Evolutionary conservation across 2,888 invertebrate species (phyloP).

Genomic region (Stegophylla sp.): DNA sequence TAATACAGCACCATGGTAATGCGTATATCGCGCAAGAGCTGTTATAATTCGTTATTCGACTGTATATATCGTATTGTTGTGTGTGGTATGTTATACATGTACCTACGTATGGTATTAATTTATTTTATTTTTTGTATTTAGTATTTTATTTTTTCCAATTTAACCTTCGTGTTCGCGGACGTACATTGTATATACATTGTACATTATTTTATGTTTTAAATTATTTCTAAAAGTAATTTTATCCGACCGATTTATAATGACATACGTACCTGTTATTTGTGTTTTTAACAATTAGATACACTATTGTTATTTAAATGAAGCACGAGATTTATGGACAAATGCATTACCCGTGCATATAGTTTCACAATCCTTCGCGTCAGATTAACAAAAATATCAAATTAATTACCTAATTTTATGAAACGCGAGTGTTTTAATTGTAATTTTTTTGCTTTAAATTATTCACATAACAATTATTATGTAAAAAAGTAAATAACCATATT

Average conservation of each 20-base stretch:
- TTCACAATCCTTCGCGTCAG: not conserved
- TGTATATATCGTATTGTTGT: no score
- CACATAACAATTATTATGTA: conserved; percentile 12
- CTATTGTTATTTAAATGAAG: not conserved
- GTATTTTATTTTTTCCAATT: not conserved
- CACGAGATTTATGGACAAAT: not conserved
- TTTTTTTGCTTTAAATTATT: not conserved
- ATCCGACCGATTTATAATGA: not conserved
- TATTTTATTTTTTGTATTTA: not conserved
- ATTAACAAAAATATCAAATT: not conserved
- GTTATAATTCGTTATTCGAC: no score
- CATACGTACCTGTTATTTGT: no score
- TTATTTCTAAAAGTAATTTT: not conserved
- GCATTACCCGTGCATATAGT: not conserved
- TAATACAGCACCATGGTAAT: no score
- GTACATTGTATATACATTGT: no score
- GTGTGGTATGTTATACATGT: no score
- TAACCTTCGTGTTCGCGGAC: no score
- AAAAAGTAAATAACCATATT: not conserved
- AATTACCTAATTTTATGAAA: conserved; percentile 11
- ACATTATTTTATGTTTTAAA: no score
- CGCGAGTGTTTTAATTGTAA: not conserved
- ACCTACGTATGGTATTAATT: no score
- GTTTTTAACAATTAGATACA: no score
- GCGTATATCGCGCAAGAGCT: no score